Base-by-base conservation (phyloP, 1,140 invertebrate species). In the Archegozetes longisetosus region DNA sequence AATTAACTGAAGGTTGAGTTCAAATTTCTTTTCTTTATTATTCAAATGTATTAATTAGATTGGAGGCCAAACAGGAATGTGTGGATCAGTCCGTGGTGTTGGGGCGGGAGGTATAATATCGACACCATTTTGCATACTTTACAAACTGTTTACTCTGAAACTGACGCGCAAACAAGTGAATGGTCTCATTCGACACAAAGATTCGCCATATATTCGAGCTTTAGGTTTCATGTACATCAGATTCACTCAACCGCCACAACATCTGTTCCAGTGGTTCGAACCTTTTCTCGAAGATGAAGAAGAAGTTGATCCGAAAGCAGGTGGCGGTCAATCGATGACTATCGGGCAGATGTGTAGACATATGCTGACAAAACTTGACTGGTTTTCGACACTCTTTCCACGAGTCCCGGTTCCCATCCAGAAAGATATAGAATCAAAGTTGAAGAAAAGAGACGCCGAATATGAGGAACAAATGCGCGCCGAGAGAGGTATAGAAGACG, bases 401-500 rank as follows among this genome's bases (percentile, higher is more conserved):
- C 79, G 96, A 63, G 98, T 99, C 73, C 95, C 96, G n/a, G 94
- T 99, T 32, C 94, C 94, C 17, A 95, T 98, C 66, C 92, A 98
- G 74, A 92, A 81, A 68, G 65, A 68, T 53, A 62, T 89, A 61
- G 85, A 90, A 69, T 82, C 82, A 67, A 82, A 79, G 67, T 70
- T 85, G 60, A 74, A 77, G 55, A 79, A 81, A 65, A 74, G 61
- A 22, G 57, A 62, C n/a, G 48, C 28, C n/a, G 17, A 26, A 49
- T 22, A 40, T 46, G 54, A 55, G 12, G 6, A 23, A 40, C 32
- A 40, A 17, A 9, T 40, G 17, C 32, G 32, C 32, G 32, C 6
- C 17, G 32, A 40, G 32, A 40, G 32, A 40, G 32, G 32, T 9
- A 40, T 40, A 40, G 32, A 40, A 40, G 32, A 40, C 17, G 32